Conservation (phyloP, 2,113 vertebrate species). For the Meles meles region DNA sequence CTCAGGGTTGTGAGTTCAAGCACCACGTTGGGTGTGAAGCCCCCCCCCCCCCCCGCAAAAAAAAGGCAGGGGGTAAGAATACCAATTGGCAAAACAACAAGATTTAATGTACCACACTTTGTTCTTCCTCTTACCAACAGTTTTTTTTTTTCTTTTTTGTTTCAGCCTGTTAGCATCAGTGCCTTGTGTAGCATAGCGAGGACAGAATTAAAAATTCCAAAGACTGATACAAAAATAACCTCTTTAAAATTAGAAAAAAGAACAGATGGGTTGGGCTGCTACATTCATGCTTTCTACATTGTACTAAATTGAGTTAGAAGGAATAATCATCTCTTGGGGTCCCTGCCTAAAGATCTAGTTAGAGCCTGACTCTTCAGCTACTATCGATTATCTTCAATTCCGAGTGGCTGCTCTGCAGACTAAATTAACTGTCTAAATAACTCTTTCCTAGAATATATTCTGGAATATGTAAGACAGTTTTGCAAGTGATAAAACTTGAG, state of each 20-base stretch:
- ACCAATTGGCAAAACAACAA: not conserved
- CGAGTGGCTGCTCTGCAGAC: not conserved
- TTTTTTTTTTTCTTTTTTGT: not conserved
- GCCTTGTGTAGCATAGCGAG: constrained; percentile 6
- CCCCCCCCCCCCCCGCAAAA: not conserved
- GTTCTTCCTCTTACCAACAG: not conserved
- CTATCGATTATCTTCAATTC: constrained; percentile 3
- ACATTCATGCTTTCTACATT: not conserved
- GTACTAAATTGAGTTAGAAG: constrained; percentile 10
- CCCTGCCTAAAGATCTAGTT: not conserved
- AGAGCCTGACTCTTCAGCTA: not conserved
- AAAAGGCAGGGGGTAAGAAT: not conserved
- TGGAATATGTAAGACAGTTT: not conserved
- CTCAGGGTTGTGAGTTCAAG: not conserved
- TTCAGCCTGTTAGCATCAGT: not conserved
- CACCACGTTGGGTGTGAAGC: not conserved
- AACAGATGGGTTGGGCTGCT: constrained; percentile 7
- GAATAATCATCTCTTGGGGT: not conserved
- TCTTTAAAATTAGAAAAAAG: constrained; percentile 47
- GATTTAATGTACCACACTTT: not conserved
- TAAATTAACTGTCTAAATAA: not conserved
- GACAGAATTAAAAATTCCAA: constrained; percentile 22
- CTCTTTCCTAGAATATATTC: not conserved
- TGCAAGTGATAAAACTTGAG: not conserved
- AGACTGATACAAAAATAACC: constrained; percentile 37